A percentile compares a stretch with the other conserved stretches of the same genome.
Evolutionary conservation across 92 coral and sea anemone species (phyloP).

Genomic region (Chrysogorgia sp.): DNA sequence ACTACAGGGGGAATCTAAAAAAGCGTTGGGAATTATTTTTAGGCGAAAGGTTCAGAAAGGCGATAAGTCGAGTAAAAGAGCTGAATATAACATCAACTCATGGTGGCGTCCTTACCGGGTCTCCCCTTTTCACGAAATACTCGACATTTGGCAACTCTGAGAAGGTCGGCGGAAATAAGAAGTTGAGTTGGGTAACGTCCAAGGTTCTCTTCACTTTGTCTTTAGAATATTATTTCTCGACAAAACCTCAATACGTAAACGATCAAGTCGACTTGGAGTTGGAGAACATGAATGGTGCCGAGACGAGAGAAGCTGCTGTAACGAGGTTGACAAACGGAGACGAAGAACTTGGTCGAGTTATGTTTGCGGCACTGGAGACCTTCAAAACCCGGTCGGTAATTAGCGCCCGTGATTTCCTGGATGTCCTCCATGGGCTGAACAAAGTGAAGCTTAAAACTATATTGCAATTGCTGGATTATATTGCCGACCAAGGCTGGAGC

Average conservation of each 20-base stretch:
- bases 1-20: slow-evolving; percentile 38
- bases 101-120: slow-evolving; percentile 4
- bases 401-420: not conserved
- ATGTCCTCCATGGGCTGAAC: not conserved
- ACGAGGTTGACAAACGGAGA: slow-evolving; percentile 9
- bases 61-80: slow-evolving; percentile 1
- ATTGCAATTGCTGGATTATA: slow-evolving; percentile 15
- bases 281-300: slow-evolving; percentile 5
- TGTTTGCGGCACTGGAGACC: not conserved
- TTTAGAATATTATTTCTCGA: slow-evolving; percentile 20
- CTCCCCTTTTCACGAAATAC: slow-evolving; percentile 27
- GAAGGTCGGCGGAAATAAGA: slow-evolving; percentile 2
- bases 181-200: slow-evolving; percentile 11
- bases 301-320: not conserved
- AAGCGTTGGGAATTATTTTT: slow-evolving; percentile 54
- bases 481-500: slow-evolving; percentile 68
- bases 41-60: not conserved
- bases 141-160: slow-evolving; percentile 11
- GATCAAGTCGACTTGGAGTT: not conserved
- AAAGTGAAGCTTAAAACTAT: slow-evolving; percentile 2
- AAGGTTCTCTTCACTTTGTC: slow-evolving; percentile 10
- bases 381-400: not conserved
- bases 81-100: slow-evolving; percentile 8
- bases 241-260: not conserved
- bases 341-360: not conserved